These are phyloP conservation scores for Drosophila pseudotakahashii DNA, from an alignment of 2,888 invertebrate species.

Conservation along the genomic window DNA sequence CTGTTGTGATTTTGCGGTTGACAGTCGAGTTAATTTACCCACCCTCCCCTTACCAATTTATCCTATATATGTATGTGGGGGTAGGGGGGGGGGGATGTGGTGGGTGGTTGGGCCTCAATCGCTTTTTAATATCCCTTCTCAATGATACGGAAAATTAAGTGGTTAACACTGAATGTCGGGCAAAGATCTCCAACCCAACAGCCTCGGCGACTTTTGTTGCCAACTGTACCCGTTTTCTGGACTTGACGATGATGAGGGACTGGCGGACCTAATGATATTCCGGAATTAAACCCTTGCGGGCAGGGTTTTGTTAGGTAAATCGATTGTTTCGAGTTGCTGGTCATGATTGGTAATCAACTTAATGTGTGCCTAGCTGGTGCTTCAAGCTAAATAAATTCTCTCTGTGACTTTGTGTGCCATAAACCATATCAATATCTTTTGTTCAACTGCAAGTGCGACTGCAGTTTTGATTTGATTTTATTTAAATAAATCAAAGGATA, in stretches of 20 bases:
- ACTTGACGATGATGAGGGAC: neutral
- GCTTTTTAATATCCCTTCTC: constrained; percentile 66
- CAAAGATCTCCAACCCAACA: constrained; percentile 1
- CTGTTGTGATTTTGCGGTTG: constrained; percentile 77
- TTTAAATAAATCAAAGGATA: neutral
- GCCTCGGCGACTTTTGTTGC: constrained; percentile 7
- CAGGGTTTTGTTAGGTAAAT: constrained; percentile 8
- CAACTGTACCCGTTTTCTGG: constrained; percentile 13
- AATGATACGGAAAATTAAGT: constrained; percentile 74
- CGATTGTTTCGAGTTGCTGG: constrained; percentile 18
- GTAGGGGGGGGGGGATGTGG: too few relatives aligned
- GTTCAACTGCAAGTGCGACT: neutral
- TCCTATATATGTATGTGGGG: neutral
- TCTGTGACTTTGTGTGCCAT: neutral
- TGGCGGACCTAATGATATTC: constrained; percentile 2
- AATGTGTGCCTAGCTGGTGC: constrained; percentile 1
- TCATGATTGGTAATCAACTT: constrained; percentile 21
- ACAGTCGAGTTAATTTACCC: constrained; percentile 72
- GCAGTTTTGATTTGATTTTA: neutral
- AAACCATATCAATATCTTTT: neutral
- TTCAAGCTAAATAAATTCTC: too few relatives aligned
- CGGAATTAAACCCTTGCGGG: constrained; percentile 13
- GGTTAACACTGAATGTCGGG: constrained; percentile 59
- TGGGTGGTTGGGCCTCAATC: constrained; percentile 47
- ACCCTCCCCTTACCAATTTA: constrained; percentile 36